Conservation (phyloP, 2,888 invertebrate genomes). For the Volucella zonaria region DNA sequence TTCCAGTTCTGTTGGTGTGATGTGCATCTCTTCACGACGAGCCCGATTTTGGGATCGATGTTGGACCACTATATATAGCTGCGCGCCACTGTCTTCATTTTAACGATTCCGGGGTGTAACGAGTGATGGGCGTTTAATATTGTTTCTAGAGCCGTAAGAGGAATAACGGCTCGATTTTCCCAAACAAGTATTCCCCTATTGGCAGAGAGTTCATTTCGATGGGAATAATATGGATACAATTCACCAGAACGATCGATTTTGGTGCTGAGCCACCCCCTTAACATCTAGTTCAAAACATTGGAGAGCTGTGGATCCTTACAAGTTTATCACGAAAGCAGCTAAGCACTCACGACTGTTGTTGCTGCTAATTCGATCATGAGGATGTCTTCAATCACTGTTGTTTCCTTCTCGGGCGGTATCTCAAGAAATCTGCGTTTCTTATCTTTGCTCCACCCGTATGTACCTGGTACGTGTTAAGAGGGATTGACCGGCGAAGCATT, state of each 20-base stretch:
- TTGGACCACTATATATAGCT: too few species aligned
- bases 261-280: too few species aligned
- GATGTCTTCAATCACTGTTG: constrained; percentile 19
- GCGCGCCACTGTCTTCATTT: too few species aligned
- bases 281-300: constrained; percentile 44
- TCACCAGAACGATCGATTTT: constrained; percentile 35
- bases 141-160: neutral
- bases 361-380: constrained; percentile 53
- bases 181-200: constrained; percentile 24
- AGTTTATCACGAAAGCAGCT: constrained; percentile 39
- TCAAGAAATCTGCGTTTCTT: constrained; percentile 37
- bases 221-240: constrained; percentile 30
- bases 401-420: constrained; percentile 17
- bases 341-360: constrained; percentile 28
- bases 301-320: constrained; percentile 36
- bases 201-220: constrained; percentile 29
- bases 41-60: too few species aligned
- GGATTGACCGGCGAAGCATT: constrained; percentile 34
- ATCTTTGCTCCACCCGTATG: neutral
- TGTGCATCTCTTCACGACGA: too few species aligned
- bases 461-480: constrained; percentile 21
- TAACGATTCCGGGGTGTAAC: constrained; percentile 13
- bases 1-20: too few species aligned
- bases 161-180: constrained; percentile 19
- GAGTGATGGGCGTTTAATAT: constrained; percentile 40